Evolutionary conservation across 2,113 vertebrate genomes (phyloP).

Genomic region (Corythaixoides concolor): DNA sequence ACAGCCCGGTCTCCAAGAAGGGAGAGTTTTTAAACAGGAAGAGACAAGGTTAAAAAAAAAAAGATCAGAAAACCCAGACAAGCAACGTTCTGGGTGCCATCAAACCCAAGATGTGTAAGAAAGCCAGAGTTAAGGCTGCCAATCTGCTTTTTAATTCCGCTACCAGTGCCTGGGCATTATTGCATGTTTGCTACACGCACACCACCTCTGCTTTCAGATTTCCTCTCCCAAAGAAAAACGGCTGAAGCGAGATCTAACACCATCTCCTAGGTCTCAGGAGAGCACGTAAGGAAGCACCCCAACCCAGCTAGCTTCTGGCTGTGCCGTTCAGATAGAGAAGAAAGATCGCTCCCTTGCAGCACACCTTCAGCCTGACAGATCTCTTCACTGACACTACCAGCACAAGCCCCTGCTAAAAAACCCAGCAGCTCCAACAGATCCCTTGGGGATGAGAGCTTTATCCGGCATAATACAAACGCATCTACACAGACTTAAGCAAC

Average conservation of each 20-base stretch:
- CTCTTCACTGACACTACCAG: not conserved
- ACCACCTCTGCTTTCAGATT: not conserved
- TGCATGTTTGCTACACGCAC: not conserved
- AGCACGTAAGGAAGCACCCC: not conserved
- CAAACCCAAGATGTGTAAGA: not conserved
- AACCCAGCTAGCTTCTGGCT: not conserved
- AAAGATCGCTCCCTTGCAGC: not conserved
- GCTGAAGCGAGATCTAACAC: not conserved
- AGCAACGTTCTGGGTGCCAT: not conserved
- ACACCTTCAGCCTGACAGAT: not conserved
- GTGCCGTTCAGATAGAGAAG: not conserved
- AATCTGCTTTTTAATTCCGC: not conserved
- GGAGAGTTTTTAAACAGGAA: not conserved
- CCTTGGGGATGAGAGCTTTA: constrained; percentile 6
- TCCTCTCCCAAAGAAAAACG: not conserved
- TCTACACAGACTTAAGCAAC: constrained; percentile 37
- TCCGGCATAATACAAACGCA: not conserved
- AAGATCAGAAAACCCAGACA: not conserved
- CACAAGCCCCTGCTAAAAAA: not conserved
- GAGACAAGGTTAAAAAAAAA: not conserved
- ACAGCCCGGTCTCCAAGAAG: not conserved
- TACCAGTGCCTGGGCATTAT: not conserved
- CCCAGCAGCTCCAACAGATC: constrained; percentile 23
- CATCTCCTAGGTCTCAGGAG: not conserved
- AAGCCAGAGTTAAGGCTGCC: constrained; percentile 18